phyloP scores from a whole-genome alignment of 2,113 vertebrate genomes.

The Myanophis thanlyinensis region DNA sequence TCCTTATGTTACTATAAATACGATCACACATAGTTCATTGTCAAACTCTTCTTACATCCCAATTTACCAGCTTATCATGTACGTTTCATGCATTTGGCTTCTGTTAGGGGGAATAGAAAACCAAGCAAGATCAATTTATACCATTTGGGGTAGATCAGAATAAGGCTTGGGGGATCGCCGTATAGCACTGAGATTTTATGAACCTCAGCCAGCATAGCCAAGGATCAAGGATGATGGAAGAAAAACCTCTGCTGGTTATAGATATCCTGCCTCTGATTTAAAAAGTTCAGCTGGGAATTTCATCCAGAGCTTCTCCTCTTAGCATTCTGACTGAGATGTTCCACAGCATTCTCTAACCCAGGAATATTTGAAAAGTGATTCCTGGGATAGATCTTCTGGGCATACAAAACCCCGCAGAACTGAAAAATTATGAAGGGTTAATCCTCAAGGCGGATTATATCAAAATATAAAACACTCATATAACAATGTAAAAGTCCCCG shows the following conservation, averaged over 20 bases:
- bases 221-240: neutral
- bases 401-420: neutral
- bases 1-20: neutral
- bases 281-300: neutral
- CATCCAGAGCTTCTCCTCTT: neutral
- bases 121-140: no score
- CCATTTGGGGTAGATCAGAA: neutral
- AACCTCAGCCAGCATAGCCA: neutral
- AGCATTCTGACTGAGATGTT: neutral
- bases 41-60: neutral
- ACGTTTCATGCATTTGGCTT: neutral
- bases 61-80: neutral
- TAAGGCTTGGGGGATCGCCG: neutral
- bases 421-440: neutral
- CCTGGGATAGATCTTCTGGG: neutral
- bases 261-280: neutral
- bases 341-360: neutral
- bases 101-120: neutral
- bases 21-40: neutral
- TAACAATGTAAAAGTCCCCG: neutral
- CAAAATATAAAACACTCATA: neutral
- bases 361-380: neutral
- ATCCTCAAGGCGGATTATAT: neutral
- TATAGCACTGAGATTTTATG: neutral
- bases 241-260: neutral